phyloP scores from a whole-genome alignment of 1,140 invertebrate species.

The Drosophila ambigua region DNA sequence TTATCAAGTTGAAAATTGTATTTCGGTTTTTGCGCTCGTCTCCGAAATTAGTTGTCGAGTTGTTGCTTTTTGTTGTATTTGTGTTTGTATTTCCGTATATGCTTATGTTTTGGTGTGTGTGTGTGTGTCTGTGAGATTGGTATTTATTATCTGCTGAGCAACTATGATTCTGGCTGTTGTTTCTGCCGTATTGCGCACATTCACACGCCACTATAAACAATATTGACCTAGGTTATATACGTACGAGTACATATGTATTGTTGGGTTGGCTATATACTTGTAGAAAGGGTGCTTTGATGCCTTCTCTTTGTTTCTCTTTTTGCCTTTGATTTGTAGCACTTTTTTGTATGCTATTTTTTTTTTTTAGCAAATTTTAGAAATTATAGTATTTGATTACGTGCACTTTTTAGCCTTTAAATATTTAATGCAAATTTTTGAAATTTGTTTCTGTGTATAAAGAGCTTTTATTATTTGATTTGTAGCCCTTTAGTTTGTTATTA shows the following conservation, averaged over 20 bases:
- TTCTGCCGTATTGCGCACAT: constrained; percentile 57
- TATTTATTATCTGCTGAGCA: constrained; percentile 65
- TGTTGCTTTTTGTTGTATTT: constrained; percentile 16
- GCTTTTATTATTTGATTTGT: too few species aligned
- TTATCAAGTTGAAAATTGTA: constrained; percentile 43
- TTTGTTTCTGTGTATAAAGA: background rate
- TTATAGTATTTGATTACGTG: constrained; percentile 8
- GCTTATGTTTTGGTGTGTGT: constrained; percentile 27
- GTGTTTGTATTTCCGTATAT: constrained; percentile 51
- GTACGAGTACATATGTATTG: constrained; percentile 24
- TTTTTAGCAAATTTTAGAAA: constrained; percentile 1
- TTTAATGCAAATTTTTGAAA: constrained; percentile 9
- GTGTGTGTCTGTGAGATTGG: constrained; percentile 30
- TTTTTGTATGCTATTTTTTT: too few species aligned
- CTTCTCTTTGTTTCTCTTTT: too few species aligned
- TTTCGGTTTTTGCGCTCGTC: constrained; percentile 12
- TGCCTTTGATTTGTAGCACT: too few species aligned
- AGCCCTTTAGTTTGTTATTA: background rate
- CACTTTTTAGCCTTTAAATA: constrained; percentile 15
- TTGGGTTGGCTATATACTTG: too few species aligned
- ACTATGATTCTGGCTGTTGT: constrained; percentile 45
- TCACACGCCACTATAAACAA: constrained; percentile 82
- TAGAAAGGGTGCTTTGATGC: too few species aligned
- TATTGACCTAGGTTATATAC: constrained; percentile 81
- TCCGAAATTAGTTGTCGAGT: background rate